phyloP scores from a whole-genome alignment of 2,888 invertebrate species.

The Villa cingulata region DNA sequence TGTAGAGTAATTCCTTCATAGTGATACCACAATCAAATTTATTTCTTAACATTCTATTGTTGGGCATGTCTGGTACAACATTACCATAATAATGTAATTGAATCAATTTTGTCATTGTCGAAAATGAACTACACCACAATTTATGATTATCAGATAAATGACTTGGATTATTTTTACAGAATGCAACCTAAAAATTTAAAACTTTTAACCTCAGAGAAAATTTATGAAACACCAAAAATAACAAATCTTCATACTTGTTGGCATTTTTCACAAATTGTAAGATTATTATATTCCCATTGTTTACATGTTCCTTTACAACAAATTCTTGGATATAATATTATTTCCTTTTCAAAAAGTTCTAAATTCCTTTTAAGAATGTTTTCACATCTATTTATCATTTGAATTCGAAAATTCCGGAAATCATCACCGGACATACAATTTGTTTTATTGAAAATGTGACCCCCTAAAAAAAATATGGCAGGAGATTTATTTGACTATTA shows the following conservation, averaged over 20 bases:
- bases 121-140: slow-evolving; percentile 49
- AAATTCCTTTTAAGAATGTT: slow-evolving; percentile 43
- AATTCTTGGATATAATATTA: slow-evolving; percentile 50
- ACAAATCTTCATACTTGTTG: slow-evolving; percentile 41
- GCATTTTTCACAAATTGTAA: slow-evolving; percentile 44
- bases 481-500: not conserved
- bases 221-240: slow-evolving; percentile 16
- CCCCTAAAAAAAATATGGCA: slow-evolving; percentile 31
- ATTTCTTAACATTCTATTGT: slow-evolving; percentile 32
- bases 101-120: slow-evolving; percentile 46
- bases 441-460: slow-evolving; percentile 41
- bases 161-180: slow-evolving; percentile 38
- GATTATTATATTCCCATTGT: slow-evolving; percentile 38
- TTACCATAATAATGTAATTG: slow-evolving; percentile 46
- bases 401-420: slow-evolving; percentile 48
- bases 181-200: slow-evolving; percentile 36
- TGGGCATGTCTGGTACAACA: slow-evolving; percentile 45
- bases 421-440: slow-evolving; percentile 42
- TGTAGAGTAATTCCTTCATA: slow-evolving; percentile 22
- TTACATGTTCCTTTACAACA: slow-evolving; percentile 44
- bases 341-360: slow-evolving; percentile 53
- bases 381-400: slow-evolving; percentile 47
- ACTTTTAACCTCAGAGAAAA: too few species aligned
- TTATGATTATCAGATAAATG: slow-evolving; percentile 42
- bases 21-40: slow-evolving; percentile 21